phyloP scores from a whole-genome alignment of 2,113 vertebrate genomes.

The Prietella phreatophila region DNA sequence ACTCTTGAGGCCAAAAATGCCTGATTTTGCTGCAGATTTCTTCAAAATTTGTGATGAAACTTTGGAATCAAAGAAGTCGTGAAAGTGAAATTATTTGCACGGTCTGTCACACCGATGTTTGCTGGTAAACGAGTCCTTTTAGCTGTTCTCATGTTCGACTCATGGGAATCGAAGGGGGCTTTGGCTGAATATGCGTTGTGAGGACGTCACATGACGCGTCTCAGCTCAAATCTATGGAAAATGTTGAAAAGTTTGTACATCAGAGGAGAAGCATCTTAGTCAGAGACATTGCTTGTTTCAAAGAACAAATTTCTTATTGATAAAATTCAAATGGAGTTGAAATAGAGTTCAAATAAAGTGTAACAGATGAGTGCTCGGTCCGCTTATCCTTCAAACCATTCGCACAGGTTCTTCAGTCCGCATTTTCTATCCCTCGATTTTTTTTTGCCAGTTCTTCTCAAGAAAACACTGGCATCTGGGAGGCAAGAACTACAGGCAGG shows the following conservation, averaged over 20 bases:
- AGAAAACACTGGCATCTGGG: neutral
- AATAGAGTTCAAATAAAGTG: neutral
- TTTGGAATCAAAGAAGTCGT: no score
- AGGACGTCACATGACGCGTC: no score
- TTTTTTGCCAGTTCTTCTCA: neutral
- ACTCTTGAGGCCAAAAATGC: no score
- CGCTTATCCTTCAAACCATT: neutral
- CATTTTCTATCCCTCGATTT: neutral
- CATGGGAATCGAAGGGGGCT: no score
- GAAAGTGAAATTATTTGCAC: no score
- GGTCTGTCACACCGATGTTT: no score
- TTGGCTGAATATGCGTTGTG: no score
- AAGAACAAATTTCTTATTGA: neutral
- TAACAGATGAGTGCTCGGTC: neutral
- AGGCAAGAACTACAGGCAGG: neutral
- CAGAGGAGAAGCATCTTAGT: neutral
- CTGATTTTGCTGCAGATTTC: no score
- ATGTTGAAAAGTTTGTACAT: neutral
- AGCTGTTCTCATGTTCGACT: no score
- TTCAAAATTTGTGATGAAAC: no score
- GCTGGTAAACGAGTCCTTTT: no score
- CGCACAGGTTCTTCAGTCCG: neutral
- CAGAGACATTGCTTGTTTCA: neutral
- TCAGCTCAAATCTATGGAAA: no score
- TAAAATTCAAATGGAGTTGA: neutral